These are phyloP conservation scores for Zaprionus inermis DNA, from an alignment of 1,140 invertebrate genomes.

Conservation along the genomic window DNA sequence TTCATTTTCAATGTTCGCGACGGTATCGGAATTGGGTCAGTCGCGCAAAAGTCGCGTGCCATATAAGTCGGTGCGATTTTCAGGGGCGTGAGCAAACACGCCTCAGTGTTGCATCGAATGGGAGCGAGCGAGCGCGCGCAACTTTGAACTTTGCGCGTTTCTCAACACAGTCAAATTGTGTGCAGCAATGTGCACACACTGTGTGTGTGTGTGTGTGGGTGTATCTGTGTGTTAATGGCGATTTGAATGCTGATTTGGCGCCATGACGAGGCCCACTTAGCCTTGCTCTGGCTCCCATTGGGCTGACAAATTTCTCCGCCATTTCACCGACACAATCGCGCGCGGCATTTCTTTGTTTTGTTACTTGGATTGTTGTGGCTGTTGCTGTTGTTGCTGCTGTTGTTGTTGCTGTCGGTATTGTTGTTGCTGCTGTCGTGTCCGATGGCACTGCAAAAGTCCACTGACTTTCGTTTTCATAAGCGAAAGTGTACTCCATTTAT, in stretches of 20 bases:
- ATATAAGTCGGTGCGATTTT: constrained; percentile 44
- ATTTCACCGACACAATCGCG: constrained; percentile 58
- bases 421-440: constrained; percentile 13
- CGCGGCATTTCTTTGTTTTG: constrained; percentile 32
- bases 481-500: constrained; percentile 83
- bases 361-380: neutral
- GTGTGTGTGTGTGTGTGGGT: neutral
- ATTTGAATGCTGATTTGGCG: constrained; percentile 30
- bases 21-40: constrained; percentile 72
- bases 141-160: constrained; percentile 52
- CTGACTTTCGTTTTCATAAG: constrained; percentile 82
- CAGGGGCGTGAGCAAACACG: constrained; percentile 53
- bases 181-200: neutral
- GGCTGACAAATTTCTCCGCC: constrained; percentile 76
- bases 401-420: constrained; percentile 9
- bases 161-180: neutral
- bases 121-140: constrained; percentile 35
- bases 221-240: constrained; percentile 8
- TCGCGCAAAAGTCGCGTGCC: constrained; percentile 74
- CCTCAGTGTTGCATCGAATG: constrained; percentile 24
- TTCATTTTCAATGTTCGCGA: constrained; percentile 72
- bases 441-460: constrained; percentile 61
- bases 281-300: constrained; percentile 36
- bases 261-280: constrained; percentile 39
- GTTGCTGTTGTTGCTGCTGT: neutral